phyloP scores from a whole-genome alignment of 2,113 vertebrate genomes.

The Dromaius novaehollandiae region DNA sequence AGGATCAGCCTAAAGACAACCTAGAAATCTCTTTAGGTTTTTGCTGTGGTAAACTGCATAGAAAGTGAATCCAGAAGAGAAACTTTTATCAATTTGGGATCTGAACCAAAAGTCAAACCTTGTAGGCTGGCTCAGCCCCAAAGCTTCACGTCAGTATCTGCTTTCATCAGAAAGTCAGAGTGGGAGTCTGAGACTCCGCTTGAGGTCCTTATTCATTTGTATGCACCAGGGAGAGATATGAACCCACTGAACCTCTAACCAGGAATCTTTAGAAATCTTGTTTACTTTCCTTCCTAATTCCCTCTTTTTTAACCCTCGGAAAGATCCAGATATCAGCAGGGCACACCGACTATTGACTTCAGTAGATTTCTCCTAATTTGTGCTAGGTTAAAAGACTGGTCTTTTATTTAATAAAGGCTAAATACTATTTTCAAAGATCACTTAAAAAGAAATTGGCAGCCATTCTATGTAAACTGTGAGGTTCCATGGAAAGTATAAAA shows the following conservation, averaged over 20 bases:
- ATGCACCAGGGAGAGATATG: not conserved
- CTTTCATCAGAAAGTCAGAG: conserved; percentile 30
- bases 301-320: not conserved
- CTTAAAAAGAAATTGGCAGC: not conserved
- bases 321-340: not conserved
- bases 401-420: not conserved
- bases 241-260: conserved; percentile 25
- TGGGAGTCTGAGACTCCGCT: conserved; percentile 41
- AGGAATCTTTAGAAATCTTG: not conserved
- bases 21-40: not conserved
- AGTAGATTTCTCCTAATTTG: not conserved
- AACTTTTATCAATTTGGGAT: not conserved
- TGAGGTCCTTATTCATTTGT: not conserved
- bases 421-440: not conserved
- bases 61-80: not conserved
- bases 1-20: not conserved
- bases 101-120: conserved; percentile 16
- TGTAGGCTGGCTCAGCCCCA: not conserved
- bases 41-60: not conserved
- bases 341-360: not conserved
- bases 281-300: conserved; percentile 3
- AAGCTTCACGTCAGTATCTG: not conserved
- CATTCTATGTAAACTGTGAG: conserved; percentile 6
- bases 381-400: not conserved
- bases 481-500: not conserved